Conservation (phyloP, 2,113 vertebrate genomes). For the Theristicus caerulescens region DNA sequence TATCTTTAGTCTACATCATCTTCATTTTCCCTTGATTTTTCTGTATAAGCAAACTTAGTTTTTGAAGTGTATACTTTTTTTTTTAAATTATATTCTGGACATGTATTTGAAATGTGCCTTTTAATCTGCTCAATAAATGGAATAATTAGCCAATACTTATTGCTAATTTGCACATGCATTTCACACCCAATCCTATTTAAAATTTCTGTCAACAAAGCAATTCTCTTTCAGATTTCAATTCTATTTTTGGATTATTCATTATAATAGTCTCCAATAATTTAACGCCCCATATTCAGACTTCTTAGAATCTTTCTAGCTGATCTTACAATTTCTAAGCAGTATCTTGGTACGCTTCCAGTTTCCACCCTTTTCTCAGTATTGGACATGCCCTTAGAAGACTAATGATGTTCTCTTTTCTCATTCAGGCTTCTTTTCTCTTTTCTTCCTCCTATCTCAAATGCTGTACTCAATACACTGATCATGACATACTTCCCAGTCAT, state of each 20-base stretch:
- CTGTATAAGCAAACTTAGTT: background rate
- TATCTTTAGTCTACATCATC: background rate
- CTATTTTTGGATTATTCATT: background rate
- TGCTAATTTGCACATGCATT: background rate
- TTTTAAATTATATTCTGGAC: background rate
- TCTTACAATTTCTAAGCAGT: background rate
- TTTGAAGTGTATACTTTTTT: background rate
- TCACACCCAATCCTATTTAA: background rate
- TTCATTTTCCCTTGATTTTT: background rate
- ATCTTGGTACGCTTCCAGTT: background rate
- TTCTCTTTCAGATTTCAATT: background rate
- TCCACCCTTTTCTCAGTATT: background rate
- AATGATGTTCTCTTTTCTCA: background rate
- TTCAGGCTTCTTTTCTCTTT: background rate
- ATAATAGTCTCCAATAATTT: background rate
- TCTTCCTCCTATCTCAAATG: slow-evolving; percentile 1
- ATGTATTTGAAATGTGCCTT: background rate
- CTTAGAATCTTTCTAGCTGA: background rate
- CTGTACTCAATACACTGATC: background rate
- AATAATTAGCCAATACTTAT: background rate
- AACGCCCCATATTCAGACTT: background rate
- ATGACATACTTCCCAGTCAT: background rate
- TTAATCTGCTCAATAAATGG: background rate
- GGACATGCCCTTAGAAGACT: background rate
- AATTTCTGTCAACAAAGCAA: slow-evolving; percentile 4